Base-by-base conservation (phyloP, 2,797 vertebrate species). In the Ispidina lecontei region DNA sequence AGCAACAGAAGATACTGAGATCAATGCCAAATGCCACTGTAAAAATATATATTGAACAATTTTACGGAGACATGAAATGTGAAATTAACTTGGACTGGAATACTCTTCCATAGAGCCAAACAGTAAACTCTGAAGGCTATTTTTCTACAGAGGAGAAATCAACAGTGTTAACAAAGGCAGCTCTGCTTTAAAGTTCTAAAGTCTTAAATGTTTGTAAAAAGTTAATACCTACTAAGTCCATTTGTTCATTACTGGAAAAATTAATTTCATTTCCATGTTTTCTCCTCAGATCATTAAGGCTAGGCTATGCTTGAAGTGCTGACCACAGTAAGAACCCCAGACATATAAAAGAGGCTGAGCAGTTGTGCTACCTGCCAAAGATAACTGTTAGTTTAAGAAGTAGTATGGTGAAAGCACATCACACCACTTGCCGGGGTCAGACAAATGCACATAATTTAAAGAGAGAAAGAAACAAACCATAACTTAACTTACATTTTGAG, bases 331-430 rank as follows among this genome's bases (percentile, higher is more conserved):
- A 94, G 94, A 96, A 64, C 67, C 85, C 89, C 83, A 96, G 95
- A 96, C 95, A 82, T 75, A 95, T 90, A 95, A 96, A 94, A 94
- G 63, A 94, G 79, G 52, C 84, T 64, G 60, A 94, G 81, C 46
- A 80, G 80, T 94, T 89, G 63, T 18, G 64, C 47, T 67, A 74
- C 63, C 54, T 95, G 96, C 96, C 96, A 97, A 96, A 92, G 70
- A 96, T 28, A 96, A 96, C 87, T 96, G 83, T 96, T 95, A 94
- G 90, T 91, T 94, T 96, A 95, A 95, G 90, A 87, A 85, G 72
- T 51, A 81, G 60, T 79, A 91, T 41, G 67, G 54, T 67, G 56
- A 94, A 86, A 95, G 75, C 54, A 93, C 37, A 12, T 90, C 84
- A 87, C 68, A 90, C 60, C 72, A 58, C 77, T 94, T 72, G 49